Conservation (phyloP, 2,888 invertebrate genomes). For the Clistopyga incitator region DNA sequence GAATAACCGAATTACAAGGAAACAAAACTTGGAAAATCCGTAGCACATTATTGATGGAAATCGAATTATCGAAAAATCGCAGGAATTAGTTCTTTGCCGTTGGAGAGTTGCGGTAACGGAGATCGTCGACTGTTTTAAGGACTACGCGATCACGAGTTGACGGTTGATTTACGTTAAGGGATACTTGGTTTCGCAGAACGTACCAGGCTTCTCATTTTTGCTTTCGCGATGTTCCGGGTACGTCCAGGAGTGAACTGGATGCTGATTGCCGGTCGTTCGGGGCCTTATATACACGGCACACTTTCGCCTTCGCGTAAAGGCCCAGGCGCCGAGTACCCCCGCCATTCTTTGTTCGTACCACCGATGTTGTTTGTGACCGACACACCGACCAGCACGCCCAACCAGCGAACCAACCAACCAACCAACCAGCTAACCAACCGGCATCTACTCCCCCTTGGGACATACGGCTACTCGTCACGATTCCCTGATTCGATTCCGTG, state of each 20-base stretch:
- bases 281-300: slow-evolving; percentile 87
- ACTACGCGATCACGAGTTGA: slow-evolving; percentile 36
- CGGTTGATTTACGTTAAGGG: not conserved
- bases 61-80: not conserved
- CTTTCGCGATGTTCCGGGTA: slow-evolving; percentile 83
- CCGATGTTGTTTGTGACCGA: slow-evolving; percentile 65
- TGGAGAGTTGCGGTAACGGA: not conserved
- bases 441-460: slow-evolving; percentile 81
- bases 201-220: slow-evolving; percentile 84
- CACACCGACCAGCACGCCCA: slow-evolving; percentile 45
- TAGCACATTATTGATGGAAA: slow-evolving; percentile 46
- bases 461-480: slow-evolving; percentile 79
- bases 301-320: slow-evolving; percentile 85
- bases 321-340: slow-evolving; percentile 79
- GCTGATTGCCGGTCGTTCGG: slow-evolving; percentile 85
- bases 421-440: slow-evolving; percentile 70
- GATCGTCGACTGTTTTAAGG: not conserved
- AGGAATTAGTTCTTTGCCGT: not conserved
- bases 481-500: slow-evolving; percentile 73
- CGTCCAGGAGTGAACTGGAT: slow-evolving; percentile 87
- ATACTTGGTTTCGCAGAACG: slow-evolving; percentile 71
- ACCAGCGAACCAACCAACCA: slow-evolving; percentile 11
- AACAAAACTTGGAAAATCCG: slow-evolving; percentile 13
- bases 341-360: slow-evolving; percentile 81
- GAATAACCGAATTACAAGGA: slow-evolving; percentile 6